These are phyloP conservation scores for Omphaloscelis lunosa DNA, from an alignment of 2,888 invertebrate genomes.

Conservation along the genomic window DNA sequence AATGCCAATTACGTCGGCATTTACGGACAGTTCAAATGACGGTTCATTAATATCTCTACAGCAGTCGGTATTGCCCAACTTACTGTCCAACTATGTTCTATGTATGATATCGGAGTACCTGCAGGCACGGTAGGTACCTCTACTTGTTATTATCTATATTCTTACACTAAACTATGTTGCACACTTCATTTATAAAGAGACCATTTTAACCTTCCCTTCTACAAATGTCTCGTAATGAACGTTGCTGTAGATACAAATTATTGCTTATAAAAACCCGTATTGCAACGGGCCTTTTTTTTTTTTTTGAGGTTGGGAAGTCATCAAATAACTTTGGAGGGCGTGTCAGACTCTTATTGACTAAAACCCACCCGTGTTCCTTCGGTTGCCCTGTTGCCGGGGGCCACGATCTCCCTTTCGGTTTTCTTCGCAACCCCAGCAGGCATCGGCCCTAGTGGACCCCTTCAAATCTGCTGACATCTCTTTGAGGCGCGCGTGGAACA, in stretches of 20 bases:
- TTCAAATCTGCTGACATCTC: too few species aligned
- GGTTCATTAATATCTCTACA: constrained; percentile 33
- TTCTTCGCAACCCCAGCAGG: too few species aligned
- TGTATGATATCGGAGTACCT: constrained; percentile 4
- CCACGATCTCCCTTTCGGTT: too few species aligned
- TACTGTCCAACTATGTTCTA: constrained; percentile 9
- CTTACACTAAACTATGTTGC: constrained; percentile 16
- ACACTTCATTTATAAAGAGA: constrained; percentile 5
- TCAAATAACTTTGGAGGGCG: too few species aligned
- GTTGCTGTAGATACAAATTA: constrained; percentile 8
- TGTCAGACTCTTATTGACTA: too few species aligned
- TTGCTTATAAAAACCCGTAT: neutral
- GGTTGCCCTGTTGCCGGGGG: too few species aligned
- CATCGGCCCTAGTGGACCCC: too few species aligned
- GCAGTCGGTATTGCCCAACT: constrained; percentile 26
- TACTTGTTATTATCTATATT: constrained; percentile 19
- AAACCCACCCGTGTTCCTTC: too few species aligned
- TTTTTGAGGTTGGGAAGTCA: too few species aligned
- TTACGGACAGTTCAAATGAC: constrained; percentile 25
- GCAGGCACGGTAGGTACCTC: neutral
- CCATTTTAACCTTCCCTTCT: constrained; percentile 18
- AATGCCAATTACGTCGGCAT: constrained; percentile 26
- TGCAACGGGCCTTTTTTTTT: neutral
- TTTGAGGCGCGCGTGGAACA: too few species aligned
- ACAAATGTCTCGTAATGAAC: constrained; percentile 2